A percentile compares a stretch with the other conserved stretches of the same genome.
Evolutionary conservation across 1,140 invertebrate genomes (phyloP).

Genomic region (Lordiphosa clarofinis): DNA sequence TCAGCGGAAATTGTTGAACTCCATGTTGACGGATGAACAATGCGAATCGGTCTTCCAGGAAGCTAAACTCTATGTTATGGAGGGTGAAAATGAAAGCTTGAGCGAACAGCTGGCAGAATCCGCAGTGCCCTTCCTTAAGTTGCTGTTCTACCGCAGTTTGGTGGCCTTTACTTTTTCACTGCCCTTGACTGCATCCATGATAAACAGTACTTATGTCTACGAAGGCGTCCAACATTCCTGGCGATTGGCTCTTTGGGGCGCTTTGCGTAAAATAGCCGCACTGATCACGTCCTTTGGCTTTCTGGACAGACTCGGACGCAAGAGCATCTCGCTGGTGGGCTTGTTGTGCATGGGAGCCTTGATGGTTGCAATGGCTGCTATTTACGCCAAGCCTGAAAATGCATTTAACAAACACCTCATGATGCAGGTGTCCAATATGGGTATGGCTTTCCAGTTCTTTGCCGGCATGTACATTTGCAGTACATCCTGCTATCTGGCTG

Average conservation of each 20-base stretch:
- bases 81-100: conserved; percentile 24
- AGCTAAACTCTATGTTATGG: conserved; percentile 38
- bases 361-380: conserved; percentile 45
- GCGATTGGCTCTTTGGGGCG: conserved; percentile 38
- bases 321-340: conserved; percentile 37
- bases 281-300: conserved; percentile 14
- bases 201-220: conserved; percentile 17
- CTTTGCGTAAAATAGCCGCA: conserved; percentile 40
- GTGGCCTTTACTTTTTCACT: conserved; percentile 61
- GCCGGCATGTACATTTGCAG: conserved; percentile 55
- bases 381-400: conserved; percentile 33
- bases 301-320: conserved; percentile 54
- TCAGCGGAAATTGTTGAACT: conserved; percentile 24
- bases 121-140: conserved; percentile 43
- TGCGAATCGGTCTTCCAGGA: conserved; percentile 24
- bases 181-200: conserved; percentile 46
- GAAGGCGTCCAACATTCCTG: conserved; percentile 26
- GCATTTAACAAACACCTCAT: conserved; percentile 19
- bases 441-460: conserved; percentile 53
- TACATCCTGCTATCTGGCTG: conserved; percentile 49
- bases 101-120: conserved; percentile 33
- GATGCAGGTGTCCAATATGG: conserved; percentile 39
- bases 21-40: conserved; percentile 4
- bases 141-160: conserved; percentile 48
- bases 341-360: conserved; percentile 49